phyloP scores from a whole-genome alignment of 2,888 invertebrate species.

The Drosophila meridionalis region DNA sequence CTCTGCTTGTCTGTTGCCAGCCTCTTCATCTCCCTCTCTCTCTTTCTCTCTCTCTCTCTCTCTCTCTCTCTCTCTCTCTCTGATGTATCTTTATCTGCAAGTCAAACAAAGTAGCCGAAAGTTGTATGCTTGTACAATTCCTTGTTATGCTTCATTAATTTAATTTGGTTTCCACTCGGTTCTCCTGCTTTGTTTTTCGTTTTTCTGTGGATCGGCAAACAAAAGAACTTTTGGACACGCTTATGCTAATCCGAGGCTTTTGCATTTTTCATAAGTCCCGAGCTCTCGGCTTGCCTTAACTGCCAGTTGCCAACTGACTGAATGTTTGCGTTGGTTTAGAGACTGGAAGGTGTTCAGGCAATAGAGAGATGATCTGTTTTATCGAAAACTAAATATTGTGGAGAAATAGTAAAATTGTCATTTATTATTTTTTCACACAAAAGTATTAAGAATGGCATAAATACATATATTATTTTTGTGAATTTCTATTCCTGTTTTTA shows the following conservation, averaged over 20 bases:
- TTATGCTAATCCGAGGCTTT: conserved; percentile 65
- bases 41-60: background rate
- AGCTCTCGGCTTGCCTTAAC: conserved; percentile 15
- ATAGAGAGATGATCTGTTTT: background rate
- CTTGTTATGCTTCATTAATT: conserved; percentile 72
- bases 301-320: conserved; percentile 2
- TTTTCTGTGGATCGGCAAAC: conserved; percentile 20
- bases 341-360: background rate
- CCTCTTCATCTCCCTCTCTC: background rate
- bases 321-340: background rate
- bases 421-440: too few relatives aligned
- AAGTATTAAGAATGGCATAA: too few relatives aligned
- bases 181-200: conserved; percentile 11
- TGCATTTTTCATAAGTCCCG: conserved; percentile 50
- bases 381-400: background rate
- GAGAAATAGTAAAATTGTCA: too few relatives aligned
- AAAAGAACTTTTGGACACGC: conserved; percentile 54
- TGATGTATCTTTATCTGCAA: conserved; percentile 36
- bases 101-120: conserved; percentile 62
- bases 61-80: background rate
- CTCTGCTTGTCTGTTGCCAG: background rate
- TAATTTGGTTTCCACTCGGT: conserved; percentile 63
- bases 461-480: too few relatives aligned
- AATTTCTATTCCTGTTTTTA: too few relatives aligned
- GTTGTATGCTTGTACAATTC: conserved; percentile 51